phyloP scores from a whole-genome alignment of 2,113 vertebrate species.

The Scolopax mira region DNA sequence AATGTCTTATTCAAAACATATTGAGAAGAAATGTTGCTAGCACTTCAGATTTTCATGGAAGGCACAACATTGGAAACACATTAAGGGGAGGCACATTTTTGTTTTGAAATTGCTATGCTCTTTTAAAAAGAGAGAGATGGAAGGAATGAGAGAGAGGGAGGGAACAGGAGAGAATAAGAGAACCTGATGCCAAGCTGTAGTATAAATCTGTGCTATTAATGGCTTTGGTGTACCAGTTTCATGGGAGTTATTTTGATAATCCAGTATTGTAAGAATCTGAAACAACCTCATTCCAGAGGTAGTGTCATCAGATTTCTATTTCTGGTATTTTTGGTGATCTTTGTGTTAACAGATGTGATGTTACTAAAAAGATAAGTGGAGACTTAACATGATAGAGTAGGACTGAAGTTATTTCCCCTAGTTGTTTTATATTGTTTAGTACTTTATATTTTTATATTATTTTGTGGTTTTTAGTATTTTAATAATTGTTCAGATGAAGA shows the following conservation, averaged over 20 bases:
- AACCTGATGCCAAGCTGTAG: slow-evolving; percentile 23
- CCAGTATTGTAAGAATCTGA: slow-evolving; percentile 56
- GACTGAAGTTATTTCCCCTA: not conserved
- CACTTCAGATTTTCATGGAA: not conserved
- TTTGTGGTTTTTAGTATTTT: not conserved
- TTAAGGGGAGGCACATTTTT: not conserved
- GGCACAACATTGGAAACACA: not conserved
- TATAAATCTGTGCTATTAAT: slow-evolving; percentile 57
- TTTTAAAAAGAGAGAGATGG: not conserved
- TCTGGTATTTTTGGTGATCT: slow-evolving; percentile 14
- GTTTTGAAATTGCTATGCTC: not conserved
- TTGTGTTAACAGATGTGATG: slow-evolving; percentile 27
- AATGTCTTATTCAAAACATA: not conserved
- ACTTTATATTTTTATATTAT: not conserved
- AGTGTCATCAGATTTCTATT: slow-evolving; percentile 56
- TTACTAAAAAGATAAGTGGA: not conserved
- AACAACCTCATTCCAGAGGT: slow-evolving; percentile 56
- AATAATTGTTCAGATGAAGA: not conserved
- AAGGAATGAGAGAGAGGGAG: not conserved
- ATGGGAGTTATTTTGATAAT: slow-evolving; percentile 60
- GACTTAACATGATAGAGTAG: not conserved
- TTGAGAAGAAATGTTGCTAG: not conserved
- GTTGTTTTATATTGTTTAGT: not conserved
- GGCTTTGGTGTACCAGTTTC: slow-evolving; percentile 62
- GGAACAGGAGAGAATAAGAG: not conserved